phyloP scores from a whole-genome alignment of 2,888 invertebrate genomes.

The Scaptomyza reducta region DNA sequence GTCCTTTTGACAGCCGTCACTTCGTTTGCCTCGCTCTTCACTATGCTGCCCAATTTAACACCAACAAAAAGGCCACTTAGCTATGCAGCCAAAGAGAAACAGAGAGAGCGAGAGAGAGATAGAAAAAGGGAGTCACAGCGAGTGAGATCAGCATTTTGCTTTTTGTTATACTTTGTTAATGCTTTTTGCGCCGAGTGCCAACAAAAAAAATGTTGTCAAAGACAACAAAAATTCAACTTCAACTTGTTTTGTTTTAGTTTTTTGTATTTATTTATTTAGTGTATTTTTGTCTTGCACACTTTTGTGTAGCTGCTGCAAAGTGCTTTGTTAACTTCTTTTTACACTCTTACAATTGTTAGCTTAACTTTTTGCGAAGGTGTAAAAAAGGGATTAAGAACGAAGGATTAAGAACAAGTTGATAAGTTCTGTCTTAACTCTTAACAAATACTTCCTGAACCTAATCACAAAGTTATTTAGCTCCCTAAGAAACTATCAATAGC shows the following conservation, averaged over 20 bases:
- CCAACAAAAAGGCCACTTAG: slow-evolving; percentile 71
- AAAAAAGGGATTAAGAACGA: background rate
- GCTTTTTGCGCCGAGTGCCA: slow-evolving; percentile 43
- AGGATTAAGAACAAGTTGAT: background rate
- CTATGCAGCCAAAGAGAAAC: slow-evolving; percentile 23
- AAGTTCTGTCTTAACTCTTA: background rate
- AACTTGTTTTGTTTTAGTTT: slow-evolving; percentile 15
- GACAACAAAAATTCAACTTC: slow-evolving; percentile 60
- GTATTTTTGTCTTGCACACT: slow-evolving; percentile 43
- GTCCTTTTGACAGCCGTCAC: slow-evolving; percentile 59
- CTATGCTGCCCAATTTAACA: slow-evolving; percentile 74
- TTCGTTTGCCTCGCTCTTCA: slow-evolving; percentile 26
- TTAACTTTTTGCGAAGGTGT: background rate
- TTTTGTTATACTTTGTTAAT: slow-evolving; percentile 14
- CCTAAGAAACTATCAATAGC: no score
- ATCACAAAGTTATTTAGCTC: no score
- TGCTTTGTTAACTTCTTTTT: background rate
- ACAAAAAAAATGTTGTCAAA: slow-evolving; percentile 70
- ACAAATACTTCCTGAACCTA: no score
- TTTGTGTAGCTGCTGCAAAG: slow-evolving; percentile 23
- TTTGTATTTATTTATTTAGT: slow-evolving; percentile 70
- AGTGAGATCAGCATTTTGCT: background rate
- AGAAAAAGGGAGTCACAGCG: background rate
- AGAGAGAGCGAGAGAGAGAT: background rate
- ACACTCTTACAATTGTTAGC: background rate